Conservation (phyloP, 1,140 invertebrate genomes). For the Streblospio benedicti region DNA sequence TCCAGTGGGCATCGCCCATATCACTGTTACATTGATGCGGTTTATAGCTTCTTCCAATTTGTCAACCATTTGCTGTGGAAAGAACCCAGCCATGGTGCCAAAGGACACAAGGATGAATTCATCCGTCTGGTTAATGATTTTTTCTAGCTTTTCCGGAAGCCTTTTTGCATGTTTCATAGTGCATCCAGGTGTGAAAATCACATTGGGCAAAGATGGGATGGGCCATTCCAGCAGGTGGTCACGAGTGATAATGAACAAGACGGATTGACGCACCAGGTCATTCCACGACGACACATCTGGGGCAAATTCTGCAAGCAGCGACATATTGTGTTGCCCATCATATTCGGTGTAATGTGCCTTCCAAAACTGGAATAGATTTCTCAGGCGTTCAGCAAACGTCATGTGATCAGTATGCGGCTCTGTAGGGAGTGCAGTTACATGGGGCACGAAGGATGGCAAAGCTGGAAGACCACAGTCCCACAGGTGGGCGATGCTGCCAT, state of each 20-base stretch:
- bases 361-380: too few relatives aligned
- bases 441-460: conserved; percentile 2
- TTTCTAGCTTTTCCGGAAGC: not conserved
- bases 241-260: not conserved
- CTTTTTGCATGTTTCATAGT: not conserved
- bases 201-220: conserved; percentile 5
- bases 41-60: too few relatives aligned
- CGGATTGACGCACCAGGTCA: conserved; percentile 1
- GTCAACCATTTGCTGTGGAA: conserved; percentile 4
- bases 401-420: too few relatives aligned
- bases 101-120: conserved; percentile 3
- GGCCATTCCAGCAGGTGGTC: conserved; percentile 2
- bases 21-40: too few relatives aligned
- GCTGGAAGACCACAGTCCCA: not conserved
- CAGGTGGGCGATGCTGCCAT: too few relatives aligned
- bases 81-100: not conserved
- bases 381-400: too few relatives aligned
- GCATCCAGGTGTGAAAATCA: conserved; percentile 1
- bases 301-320: not conserved
- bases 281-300: not conserved
- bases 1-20: too few relatives aligned
- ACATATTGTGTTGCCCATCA: too few relatives aligned
- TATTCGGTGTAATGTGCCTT: too few relatives aligned
- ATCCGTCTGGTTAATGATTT: conserved; percentile 12
- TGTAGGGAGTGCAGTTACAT: too few relatives aligned